Evolutionary conservation across 1,140 invertebrate species (phyloP), one percentile per base, ranked within the genome.

Genomic region (Calliphora vicina): DNA sequence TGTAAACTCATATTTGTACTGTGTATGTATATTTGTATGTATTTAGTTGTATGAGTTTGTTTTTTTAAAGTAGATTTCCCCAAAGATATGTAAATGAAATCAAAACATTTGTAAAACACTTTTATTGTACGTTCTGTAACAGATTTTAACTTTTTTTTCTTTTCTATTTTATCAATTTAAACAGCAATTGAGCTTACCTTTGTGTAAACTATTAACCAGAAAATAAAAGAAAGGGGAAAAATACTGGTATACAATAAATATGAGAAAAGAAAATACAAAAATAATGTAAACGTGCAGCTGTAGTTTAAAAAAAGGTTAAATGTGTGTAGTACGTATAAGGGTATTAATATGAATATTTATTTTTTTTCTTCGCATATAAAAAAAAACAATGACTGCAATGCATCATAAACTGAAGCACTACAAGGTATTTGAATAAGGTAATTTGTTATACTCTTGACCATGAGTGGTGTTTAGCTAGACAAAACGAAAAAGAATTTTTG

Each of bases 71-170:
- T 25, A 67, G 74, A 78, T 78, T 78, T 78, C 35, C 74, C 74
- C n/a, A 78, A 78, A 25, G 74, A 78, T 78, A 78, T 78, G 74
- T 15, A 78, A 78, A 78, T 78, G 74, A 78, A 78, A 78, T 45
- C 35, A 78, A 78, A 78, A 78, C n/a, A 78, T 43, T 78, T 78
- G 74, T 78, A 42, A 43, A 78, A 23, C 27, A 76, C 17, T n/a
- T 29, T 23, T 78, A 9, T 45, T 43, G n/a, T 43, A 45, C n/a
- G 9, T 25, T 78, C 20, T 78, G 8, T 35, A 43, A 78, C 15
- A 43, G 73, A 76, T 74, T 74, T 29, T 67, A 0, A 57, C 50
- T 57, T 61, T 61, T 61, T 81, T 61, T n/a, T 35, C n/a, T 67
- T 27, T 81, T 81, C 13, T 50, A 45, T 50, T 50, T 80, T 17